Base-by-base conservation (phyloP, 2,797 vertebrate genomes). In the Hydrocynus forskahlii region DNA sequence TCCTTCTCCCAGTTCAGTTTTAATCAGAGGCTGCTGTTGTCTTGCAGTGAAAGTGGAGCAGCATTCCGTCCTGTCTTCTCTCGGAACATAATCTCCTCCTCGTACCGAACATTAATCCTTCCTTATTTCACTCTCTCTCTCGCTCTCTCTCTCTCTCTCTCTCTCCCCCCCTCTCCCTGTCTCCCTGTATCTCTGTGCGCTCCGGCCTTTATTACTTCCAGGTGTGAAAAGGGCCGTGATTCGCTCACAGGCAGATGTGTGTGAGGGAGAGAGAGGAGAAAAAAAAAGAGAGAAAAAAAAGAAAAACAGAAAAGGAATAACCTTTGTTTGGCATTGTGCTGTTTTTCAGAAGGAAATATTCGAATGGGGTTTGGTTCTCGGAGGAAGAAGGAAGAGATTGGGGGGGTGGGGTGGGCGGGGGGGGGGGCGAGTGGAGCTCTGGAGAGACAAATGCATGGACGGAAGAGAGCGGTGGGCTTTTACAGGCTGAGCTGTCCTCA, bases 81-180 rank as follows among this genome's bases (percentile, higher is more conserved):
- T 75, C 88, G 86, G 88, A 92, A 92, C 91, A 90, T 92, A 93
- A 94, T 93, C 91, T 94, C 89, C 91, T 93, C 88, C 88, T 93
- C 91, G 87, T 90, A 92, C 87, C 90, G 87, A 94, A 93, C 93
- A 94, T 93, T 93, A 92, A 94, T 94, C 93, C 93, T 90, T 87
- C 76, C 90, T 91, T 92, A 91, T 92, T 93, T 81, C 74, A 79
- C 77, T 55, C 78, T 89, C 89, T 88, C 25, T 35, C 78, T 89
- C 89, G 87, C 25, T 35, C 70, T 54, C 77, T 89, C 89, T 88
- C 59, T 62, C 59, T 25, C 60, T 62, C 60, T 25, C 23, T 62
- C 25, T 62, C 25, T 62, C 23, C 29, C 16, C 19, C 16, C n/a
- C 54, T 57, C 5, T 19, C 54, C n/a, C 16, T 89, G 90, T 89